Evolutionary conservation across 2,888 invertebrate species (phyloP), one percentile per base, ranked within the genome.

Genomic region (Philaethria dido): DNA sequence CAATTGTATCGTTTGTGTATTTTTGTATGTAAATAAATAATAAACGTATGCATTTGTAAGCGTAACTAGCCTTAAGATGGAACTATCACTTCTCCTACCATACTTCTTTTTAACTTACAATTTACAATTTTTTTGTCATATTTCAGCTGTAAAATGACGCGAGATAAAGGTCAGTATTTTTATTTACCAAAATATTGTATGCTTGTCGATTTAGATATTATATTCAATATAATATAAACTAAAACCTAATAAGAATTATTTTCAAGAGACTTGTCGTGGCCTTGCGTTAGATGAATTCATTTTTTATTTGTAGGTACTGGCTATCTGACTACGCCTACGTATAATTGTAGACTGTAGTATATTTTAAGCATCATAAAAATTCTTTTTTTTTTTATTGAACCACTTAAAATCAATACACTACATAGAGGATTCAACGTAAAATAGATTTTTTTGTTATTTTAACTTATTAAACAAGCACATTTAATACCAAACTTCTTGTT

Each of bases 21-120:
- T 61, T 60, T 69, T 62, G 44, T 69, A 67, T 47, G 36, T 62
- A 65, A 42, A 62, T 62, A 62, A 62, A 25, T 25, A 42, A 16
- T 39, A n/a, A 64, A 29, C 25, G 25, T 60, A 20, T 29, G 13
- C 45, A 29, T 60, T 33, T 44, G 8, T 18, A 45, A 6, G 18
- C 42, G 57, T 42, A 57, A 42, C 42, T 57, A 57, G 22, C n/a
- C 57, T 42, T 57, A 57, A 57, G 57, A 42, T 57, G 57, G 42
- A 42, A 57, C 22, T 57, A 42, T 42, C 57, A 22, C 25, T 57
- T 42, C 39, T 9, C 42, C 42, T 22, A 22, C 20, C 9, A 3
- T n/a, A n/a, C n/a, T n/a, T n/a, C n/a, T n/a, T n/a, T n/a, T n/a
- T 3, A 22, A 42, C 11, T 42, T 42, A 11, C 22, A 36, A 25